phyloP scores from a whole-genome alignment of 2,888 invertebrate genomes.

The Apodemia hepburni region DNA sequence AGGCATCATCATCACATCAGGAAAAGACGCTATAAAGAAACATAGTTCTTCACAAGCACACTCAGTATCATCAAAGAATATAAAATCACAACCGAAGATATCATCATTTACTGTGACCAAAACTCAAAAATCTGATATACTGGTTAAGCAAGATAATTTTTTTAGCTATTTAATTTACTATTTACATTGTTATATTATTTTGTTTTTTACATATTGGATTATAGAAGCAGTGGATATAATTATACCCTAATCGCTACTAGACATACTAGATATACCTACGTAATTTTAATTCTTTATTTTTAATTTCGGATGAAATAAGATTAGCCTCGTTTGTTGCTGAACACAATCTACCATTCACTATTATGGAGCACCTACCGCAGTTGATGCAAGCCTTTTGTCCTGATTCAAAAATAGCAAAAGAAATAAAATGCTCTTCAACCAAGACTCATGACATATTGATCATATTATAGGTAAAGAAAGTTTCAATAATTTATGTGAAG shows the following conservation, averaged over 20 bases:
- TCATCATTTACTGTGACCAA: constrained; percentile 26
- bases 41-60: constrained; percentile 22
- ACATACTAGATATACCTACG: too few relatives aligned
- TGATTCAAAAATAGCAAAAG: too few relatives aligned
- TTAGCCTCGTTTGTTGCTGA: constrained; percentile 24
- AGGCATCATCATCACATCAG: constrained; percentile 25
- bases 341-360: constrained; percentile 1
- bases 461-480: too few relatives aligned
- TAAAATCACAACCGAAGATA: constrained; percentile 27
- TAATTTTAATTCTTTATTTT: not conserved
- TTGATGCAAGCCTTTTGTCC: too few relatives aligned
- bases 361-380: too few relatives aligned
- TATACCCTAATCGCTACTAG: too few relatives aligned
- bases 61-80: constrained; percentile 24
- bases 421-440: too few relatives aligned
- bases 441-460: too few relatives aligned
- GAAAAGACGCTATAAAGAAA: constrained; percentile 23
- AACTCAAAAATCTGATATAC: constrained; percentile 19
- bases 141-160: constrained; percentile 1
- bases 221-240: too few relatives aligned
- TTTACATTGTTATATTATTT: not conserved
- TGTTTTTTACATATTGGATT: not conserved
- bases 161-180: constrained; percentile 2
- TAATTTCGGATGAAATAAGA: constrained; percentile 21
- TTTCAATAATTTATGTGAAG: too few relatives aligned